Evolutionary conservation across 2,113 vertebrate species (phyloP).

Genomic region (Calypte anna): DNA sequence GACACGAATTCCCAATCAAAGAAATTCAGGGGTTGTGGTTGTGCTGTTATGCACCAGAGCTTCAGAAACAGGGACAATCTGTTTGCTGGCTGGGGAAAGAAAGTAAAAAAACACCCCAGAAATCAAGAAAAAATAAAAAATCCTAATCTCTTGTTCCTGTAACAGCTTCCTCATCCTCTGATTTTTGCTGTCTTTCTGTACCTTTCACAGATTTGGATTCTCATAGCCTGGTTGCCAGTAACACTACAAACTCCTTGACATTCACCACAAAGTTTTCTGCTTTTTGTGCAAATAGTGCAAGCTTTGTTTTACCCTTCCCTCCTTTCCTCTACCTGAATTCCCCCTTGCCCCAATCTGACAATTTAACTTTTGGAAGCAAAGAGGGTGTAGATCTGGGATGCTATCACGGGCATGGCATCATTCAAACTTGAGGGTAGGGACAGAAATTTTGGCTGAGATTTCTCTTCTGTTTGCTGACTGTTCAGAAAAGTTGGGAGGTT

Average conservation of each 20-base stretch:
- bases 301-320: not conserved
- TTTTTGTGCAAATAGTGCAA: not conserved
- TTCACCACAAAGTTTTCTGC: not conserved
- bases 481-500: not conserved
- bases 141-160: not conserved
- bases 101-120: not conserved
- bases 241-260: rapidly evolving
- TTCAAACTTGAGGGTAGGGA: rapidly evolving
- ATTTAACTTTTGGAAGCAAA: not conserved
- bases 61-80: not conserved
- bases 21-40: not conserved
- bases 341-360: not conserved
- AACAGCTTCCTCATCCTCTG: not conserved
- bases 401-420: not conserved
- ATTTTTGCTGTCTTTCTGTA: not conserved
- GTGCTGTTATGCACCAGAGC: not conserved
- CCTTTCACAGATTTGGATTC: not conserved
- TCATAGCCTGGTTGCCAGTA: not conserved
- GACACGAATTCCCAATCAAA: not conserved
- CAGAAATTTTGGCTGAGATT: not conserved
- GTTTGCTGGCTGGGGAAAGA: not conserved
- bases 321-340: not conserved
- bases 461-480: not conserved
- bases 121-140: not conserved
- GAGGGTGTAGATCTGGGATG: not conserved